phyloP scores from a whole-genome alignment of 2,888 invertebrate genomes.

The Tenthredo scrophulariae region DNA sequence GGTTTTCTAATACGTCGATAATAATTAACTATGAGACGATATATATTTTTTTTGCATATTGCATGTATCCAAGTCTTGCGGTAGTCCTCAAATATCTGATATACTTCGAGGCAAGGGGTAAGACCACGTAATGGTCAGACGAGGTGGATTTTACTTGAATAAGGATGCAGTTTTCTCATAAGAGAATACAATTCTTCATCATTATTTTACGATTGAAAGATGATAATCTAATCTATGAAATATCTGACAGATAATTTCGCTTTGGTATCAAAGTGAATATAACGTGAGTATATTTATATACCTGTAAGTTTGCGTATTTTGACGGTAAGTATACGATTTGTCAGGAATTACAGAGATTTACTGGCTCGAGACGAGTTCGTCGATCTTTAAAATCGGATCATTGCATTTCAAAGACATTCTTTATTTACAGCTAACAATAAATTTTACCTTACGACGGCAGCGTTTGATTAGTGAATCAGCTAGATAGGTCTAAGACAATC shows the following conservation, averaged over 20 bases:
- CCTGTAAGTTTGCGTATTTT: not conserved
- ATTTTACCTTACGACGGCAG: not conserved
- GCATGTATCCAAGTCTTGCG: not conserved
- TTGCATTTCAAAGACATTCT: constrained; percentile 12
- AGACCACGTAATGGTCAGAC: not conserved
- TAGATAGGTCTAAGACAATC: not conserved
- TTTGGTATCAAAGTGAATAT: not conserved
- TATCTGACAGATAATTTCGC: not conserved
- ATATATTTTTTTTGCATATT: not conserved
- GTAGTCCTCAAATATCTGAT: not conserved
- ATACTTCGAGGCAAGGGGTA: not conserved
- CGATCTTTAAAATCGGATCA: constrained; percentile 50
- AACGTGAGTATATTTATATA: not conserved
- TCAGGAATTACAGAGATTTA: constrained; percentile 37
- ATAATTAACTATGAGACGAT: not conserved
- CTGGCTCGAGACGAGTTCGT: constrained; percentile 44
- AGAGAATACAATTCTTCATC: not conserved
- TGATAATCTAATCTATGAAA: not conserved
- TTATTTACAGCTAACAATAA: not conserved
- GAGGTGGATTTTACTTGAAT: not conserved
- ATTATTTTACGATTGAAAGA: not conserved
- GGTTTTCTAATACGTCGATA: not conserved
- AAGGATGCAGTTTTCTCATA: not conserved
- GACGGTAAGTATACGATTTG: constrained; percentile 16
- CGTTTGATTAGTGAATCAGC: not conserved